Evolutionary conservation across 1,140 invertebrate species (phyloP), one percentile per base, ranked within the genome.

Genomic region (Scaptomyza pallida): DNA sequence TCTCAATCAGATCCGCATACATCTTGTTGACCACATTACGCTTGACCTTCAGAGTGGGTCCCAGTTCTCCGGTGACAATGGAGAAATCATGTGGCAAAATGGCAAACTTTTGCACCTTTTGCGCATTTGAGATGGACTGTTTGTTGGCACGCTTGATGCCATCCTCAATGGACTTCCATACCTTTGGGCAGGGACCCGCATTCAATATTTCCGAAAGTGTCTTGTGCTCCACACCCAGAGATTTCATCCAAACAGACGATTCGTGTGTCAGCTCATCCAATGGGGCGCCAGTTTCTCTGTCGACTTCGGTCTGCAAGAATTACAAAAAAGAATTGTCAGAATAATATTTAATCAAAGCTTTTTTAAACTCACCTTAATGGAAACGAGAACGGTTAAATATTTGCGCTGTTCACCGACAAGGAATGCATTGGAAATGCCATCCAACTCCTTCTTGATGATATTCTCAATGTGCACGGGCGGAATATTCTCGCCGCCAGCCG

Each of bases 401-500:
- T 98, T 98, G 75, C 94, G 93, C 81, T 94, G 94, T 90, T 99
- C 97, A 15, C 97, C 97, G 75, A 99, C 94, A 40, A 98, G 92
- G 89, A 98, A 94, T 10, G 95, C 96, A 91, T 98, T 96, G 72
- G 95, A 96, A 10, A 98, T 91, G 69, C 94, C 93, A 30, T 96
- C 94, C 45, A 98, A 91, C 89, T 96, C 95, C 10, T 93, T 92
- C 80, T 97, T 95, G 4, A 98, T 93, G 35, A 93, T 92, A 72
- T 98, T 95, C 92, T 99, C 98, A 72, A 98, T 97, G 16, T 95
- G 94, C 19, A 97, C 94, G 6, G 98, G 97, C 21, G 97, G 94
- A 57, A 98, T 93, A 91, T 99, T 99, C 93, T 99, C 97, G 43
- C 97, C 97, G 19, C 97, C 97, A 51, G 97, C 97, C 5, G 97